Evolutionary conservation across 2,113 vertebrate genomes (phyloP).

Genomic region (Coreoperca whiteheadi): DNA sequence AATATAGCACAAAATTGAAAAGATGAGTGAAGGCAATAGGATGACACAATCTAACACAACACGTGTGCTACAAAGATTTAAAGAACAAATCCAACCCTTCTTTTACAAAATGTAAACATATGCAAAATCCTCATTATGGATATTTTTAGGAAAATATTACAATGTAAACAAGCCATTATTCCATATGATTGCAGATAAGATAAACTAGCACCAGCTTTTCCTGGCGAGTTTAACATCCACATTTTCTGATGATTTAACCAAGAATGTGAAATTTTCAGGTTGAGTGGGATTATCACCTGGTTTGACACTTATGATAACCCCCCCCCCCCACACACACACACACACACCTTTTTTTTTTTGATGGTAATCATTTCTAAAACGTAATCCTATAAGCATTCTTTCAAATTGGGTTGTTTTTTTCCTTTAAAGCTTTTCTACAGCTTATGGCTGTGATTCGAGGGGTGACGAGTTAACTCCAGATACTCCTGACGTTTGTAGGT

Average conservation of each 20-base stretch:
- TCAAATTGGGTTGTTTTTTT: slow-evolving; percentile 50
- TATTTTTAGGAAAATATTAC: neutral
- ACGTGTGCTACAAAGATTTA: slow-evolving; percentile 44
- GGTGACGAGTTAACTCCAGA: no score
- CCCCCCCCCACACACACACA: no score
- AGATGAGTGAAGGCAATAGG: slow-evolving; percentile 16
- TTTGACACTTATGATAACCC: neutral
- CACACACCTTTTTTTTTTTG: neutral
- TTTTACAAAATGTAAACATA: neutral
- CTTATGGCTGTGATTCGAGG: neutral
- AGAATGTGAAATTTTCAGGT: neutral
- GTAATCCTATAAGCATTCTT: slow-evolving; percentile 20
- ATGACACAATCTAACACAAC: slow-evolving; percentile 38
- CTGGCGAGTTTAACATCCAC: neutral
- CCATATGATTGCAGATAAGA: neutral
- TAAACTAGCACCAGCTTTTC: neutral
- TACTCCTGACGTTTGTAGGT: no score
- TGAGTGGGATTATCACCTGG: slow-evolving; percentile 18
- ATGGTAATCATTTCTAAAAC: neutral
- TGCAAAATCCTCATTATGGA: slow-evolving; percentile 10
- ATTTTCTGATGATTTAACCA: slow-evolving; percentile 8
- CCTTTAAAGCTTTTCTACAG: slow-evolving; percentile 62
- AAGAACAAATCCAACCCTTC: slow-evolving; percentile 64
- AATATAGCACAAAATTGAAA: slow-evolving; percentile 22
- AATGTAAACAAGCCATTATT: neutral